phyloP scores from a whole-genome alignment of 2,113 vertebrate genomes.

The Marmota monax region DNA sequence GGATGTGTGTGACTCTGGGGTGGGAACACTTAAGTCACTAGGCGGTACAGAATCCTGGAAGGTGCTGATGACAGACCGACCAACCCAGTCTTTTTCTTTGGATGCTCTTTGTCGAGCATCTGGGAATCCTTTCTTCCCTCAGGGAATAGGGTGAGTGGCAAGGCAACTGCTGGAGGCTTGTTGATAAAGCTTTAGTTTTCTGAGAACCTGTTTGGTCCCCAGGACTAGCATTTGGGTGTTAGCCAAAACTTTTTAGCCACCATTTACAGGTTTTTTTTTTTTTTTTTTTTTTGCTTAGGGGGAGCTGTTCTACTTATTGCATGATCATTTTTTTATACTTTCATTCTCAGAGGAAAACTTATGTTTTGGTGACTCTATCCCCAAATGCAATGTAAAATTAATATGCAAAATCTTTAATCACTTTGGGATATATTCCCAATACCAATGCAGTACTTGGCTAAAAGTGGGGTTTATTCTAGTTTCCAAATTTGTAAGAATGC shows the following conservation, averaged over 20 bases:
- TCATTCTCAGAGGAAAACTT: constrained; percentile 29
- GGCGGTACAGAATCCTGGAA: neutral
- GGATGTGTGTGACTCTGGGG: neutral
- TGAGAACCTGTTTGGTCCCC: neutral
- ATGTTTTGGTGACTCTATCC: neutral
- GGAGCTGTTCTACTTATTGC: neutral
- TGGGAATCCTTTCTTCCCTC: neutral
- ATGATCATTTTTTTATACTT: neutral
- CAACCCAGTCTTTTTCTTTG: neutral
- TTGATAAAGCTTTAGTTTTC: neutral
- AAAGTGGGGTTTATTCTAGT: neutral
- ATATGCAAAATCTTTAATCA: constrained; percentile 23
- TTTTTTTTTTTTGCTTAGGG: neutral
- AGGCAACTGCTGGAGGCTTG: neutral
- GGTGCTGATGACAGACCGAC: neutral
- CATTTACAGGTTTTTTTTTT: neutral
- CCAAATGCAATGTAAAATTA: neutral
- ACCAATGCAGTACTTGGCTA: neutral
- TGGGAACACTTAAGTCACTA: neutral
- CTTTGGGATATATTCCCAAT: neutral
- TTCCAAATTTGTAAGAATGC: neutral
- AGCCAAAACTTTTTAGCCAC: neutral
- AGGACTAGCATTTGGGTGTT: neutral
- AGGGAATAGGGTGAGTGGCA: neutral
- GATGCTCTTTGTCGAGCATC: neutral